A percentile compares a stretch with the other conserved stretches of the same genome.
Conservation (phyloP, 2,888 invertebrate genomes). For the Megalurothrips usitatus region DNA sequence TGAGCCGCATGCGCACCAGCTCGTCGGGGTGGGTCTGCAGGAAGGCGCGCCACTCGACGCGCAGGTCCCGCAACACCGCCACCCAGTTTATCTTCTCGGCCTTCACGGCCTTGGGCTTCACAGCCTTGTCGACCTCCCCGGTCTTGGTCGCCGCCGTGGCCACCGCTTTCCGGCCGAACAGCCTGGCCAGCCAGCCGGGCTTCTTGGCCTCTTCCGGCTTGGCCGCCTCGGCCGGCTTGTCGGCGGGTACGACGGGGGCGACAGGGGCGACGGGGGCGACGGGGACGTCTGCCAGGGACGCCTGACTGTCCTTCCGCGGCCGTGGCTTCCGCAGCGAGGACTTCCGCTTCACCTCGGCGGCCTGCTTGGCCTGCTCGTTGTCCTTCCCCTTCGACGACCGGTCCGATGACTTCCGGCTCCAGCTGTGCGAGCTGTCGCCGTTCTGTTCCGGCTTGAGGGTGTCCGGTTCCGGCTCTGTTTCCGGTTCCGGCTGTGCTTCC, state of each 20-base stretch:
- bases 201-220: conserved; percentile 34
- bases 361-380: conserved; percentile 36
- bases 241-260: conserved; percentile 32
- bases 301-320: conserved; percentile 13
- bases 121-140: conserved; percentile 36
- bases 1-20: conserved; percentile 51
- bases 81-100: conserved; percentile 33
- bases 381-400: conserved; percentile 37
- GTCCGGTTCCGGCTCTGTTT: conserved; percentile 47
- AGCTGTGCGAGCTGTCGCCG: conserved; percentile 27
- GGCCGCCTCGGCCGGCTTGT: conserved; percentile 35
- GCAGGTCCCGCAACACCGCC: conserved; percentile 34
- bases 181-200: conserved; percentile 35
- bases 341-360: conserved; percentile 29
- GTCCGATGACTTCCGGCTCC: conserved; percentile 31
- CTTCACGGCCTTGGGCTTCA: conserved; percentile 34
- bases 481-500: conserved; percentile 44
- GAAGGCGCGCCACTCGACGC: conserved; percentile 42
- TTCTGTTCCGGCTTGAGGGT: neutral
- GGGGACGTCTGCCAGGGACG: neutral
- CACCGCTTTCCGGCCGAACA: conserved; percentile 44
- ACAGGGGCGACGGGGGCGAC: conserved; percentile 14
- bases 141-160: conserved; percentile 34
- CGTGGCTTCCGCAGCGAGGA: neutral
- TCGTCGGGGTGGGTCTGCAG: conserved; percentile 54